A percentile compares a stretch with the other conserved stretches of the same genome.
Evolutionary conservation across 2,888 invertebrate species (phyloP).

Genomic region (Brenthis hecate): DNA sequence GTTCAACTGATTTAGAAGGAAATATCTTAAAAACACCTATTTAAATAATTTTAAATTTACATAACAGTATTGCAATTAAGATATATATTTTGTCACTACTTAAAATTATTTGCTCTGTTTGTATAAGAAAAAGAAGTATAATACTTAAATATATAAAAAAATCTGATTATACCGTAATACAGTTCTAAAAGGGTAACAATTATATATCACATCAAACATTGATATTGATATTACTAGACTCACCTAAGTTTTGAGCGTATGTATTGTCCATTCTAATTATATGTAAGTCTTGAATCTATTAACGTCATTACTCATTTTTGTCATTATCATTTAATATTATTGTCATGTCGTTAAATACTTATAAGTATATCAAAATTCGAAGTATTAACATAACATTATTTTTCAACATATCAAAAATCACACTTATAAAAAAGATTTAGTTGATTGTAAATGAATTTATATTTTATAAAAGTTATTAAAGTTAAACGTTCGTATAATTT

Average conservation of each 20-base stretch:
- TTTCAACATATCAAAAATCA: background rate
- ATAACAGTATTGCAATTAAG: no score
- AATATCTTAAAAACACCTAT: no score
- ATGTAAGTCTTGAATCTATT: background rate
- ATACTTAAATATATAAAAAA: background rate
- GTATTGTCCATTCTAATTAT: background rate
- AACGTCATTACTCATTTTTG: conserved; percentile 15
- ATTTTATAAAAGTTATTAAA: background rate
- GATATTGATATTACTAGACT: no score
- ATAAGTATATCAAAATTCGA: conserved; percentile 1
- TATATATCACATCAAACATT: conserved; percentile 12
- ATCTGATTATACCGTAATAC: conserved; percentile 1
- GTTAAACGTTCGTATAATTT: background rate
- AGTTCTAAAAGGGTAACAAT: conserved; percentile 13
- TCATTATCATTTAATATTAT: conserved; percentile 15
- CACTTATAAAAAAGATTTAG: background rate
- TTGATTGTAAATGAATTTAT: background rate
- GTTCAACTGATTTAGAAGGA: no score
- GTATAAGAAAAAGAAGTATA: background rate
- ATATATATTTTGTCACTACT: no score
- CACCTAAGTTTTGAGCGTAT: no score
- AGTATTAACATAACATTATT: background rate
- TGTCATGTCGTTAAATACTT: background rate
- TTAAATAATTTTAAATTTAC: no score
- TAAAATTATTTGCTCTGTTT: no score